Evolutionary conservation across 2,113 vertebrate genomes (phyloP), one percentile per base, ranked within the genome.

Genomic region (Isichthys henryi): DNA sequence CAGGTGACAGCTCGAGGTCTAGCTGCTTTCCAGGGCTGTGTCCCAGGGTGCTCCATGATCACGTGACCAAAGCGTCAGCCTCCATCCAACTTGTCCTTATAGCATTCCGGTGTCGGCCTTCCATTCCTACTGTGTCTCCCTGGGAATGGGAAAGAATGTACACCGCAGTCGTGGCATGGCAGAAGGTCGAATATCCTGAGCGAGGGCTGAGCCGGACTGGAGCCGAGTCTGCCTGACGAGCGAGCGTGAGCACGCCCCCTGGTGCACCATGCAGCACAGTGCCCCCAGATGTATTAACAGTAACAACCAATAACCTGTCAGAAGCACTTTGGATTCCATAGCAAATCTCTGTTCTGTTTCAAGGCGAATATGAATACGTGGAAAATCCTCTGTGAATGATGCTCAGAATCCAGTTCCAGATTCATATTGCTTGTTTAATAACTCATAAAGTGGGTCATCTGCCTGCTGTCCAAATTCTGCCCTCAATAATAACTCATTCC

Each of bases 401-500:
- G 92, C 88, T 52, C 8, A 31, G 39, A 86, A 90, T 88, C 66
- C 89, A 90, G 84, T 91, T 89, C 91, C 89, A 90, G 90, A 89
- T 88, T 90, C 88, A 87, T 90, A 91, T 56, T 88, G 90, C 92
- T 89, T 89, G 92, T 92, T 87, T 21, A 50, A 92, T 95, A 88
- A 94, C 94, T 95, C 92, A 94, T 94, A 91, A 94, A 91, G 82
- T 49, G 77, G 70, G 89, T 92, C 88, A 91, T 90, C 84, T 91
- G 91, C 77, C 49, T 70, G 35, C 86, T 74, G 53, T 86, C 93
- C 94, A 94, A 93, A 94, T 95, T 93, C 94, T 94, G 93, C 91
- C 62, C 58, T 62, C 88, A 27, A 46, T 66, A 89, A 89, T 49
- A 66, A 53, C 31, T 53, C 70, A 50, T 88, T 43, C 45, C 53